These are phyloP conservation scores for Rhinichthys osculus DNA, from an alignment of 2,797 vertebrate species.

Conservation along the genomic window DNA sequence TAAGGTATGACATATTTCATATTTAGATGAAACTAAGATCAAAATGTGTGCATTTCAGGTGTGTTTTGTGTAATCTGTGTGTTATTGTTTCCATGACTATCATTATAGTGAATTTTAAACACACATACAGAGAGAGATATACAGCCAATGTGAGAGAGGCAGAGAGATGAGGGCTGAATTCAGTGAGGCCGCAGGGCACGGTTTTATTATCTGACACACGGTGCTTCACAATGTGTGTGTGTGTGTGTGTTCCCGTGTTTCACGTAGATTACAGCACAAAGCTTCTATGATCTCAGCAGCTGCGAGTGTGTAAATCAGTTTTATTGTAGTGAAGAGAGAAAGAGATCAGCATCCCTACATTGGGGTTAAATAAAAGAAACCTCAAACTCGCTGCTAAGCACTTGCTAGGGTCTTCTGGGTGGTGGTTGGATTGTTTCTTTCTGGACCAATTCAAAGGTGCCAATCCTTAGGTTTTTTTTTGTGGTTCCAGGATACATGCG, in stretches of 20 bases:
- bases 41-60: background rate
- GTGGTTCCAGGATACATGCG: background rate
- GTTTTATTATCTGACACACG: conserved; percentile 54
- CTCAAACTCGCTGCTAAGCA: background rate
- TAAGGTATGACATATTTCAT: background rate
- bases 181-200: conserved; percentile 54
- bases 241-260: conserved; percentile 37
- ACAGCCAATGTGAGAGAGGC: background rate
- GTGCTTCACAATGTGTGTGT: conserved; percentile 40
- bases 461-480: background rate
- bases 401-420: background rate
- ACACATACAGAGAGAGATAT: conserved; percentile 26
- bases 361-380: conserved; percentile 8
- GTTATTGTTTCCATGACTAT: conserved; percentile 37
- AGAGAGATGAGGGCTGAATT: conserved; percentile 49
- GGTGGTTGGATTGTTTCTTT: background rate
- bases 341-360: conserved; percentile 27
- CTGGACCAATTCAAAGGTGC: background rate
- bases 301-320: conserved; percentile 42
- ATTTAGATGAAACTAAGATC: background rate
- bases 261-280: conserved; percentile 23
- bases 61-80: conserved; percentile 22
- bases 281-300: conserved; percentile 39
- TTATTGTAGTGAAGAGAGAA: conserved; percentile 17
- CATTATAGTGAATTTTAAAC: conserved; percentile 31